These are phyloP conservation scores for Thomomys bottae DNA, from an alignment of 2,113 vertebrate genomes.

Conservation along the genomic window DNA sequence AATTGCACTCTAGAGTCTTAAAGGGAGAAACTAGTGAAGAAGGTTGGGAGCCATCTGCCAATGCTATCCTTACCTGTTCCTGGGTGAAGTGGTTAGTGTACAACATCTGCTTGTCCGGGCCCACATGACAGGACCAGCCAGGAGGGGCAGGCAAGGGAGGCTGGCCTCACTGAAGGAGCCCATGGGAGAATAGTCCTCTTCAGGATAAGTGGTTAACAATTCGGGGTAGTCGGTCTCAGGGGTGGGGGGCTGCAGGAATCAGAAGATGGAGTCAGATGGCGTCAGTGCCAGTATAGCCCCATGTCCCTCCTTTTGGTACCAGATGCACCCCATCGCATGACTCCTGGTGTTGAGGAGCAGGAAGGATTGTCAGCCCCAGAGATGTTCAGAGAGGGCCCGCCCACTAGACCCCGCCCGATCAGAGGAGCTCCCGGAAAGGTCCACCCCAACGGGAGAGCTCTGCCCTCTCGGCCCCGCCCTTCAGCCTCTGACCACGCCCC, in stretches of 20 bases:
- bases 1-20: neutral
- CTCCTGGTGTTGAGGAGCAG: neutral
- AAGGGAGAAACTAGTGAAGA: neutral
- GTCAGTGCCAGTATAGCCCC: neutral
- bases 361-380: neutral
- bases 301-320: fast-evolving
- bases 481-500: too few relatives aligned
- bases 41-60: neutral
- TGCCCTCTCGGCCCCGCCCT: neutral
- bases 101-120: constrained; percentile 83
- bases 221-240: constrained; percentile 88
- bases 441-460: neutral
- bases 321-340: neutral
- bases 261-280: neutral
- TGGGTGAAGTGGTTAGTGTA: constrained; percentile 86
- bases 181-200: constrained; percentile 89
- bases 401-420: neutral
- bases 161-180: constrained; percentile 81
- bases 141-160: constrained; percentile 75
- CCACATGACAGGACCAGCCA: constrained; percentile 87
- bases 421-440: neutral
- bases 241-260: constrained; percentile 89
- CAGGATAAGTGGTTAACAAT: constrained; percentile 80
- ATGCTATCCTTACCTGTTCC: constrained; percentile 85
- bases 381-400: neutral